Percentiles rank a stretch among this genome's conserved stretches.
These are phyloP conservation scores for Triops longicaudatus DNA, from an alignment of 1,140 invertebrate species.

Conservation along the genomic window DNA sequence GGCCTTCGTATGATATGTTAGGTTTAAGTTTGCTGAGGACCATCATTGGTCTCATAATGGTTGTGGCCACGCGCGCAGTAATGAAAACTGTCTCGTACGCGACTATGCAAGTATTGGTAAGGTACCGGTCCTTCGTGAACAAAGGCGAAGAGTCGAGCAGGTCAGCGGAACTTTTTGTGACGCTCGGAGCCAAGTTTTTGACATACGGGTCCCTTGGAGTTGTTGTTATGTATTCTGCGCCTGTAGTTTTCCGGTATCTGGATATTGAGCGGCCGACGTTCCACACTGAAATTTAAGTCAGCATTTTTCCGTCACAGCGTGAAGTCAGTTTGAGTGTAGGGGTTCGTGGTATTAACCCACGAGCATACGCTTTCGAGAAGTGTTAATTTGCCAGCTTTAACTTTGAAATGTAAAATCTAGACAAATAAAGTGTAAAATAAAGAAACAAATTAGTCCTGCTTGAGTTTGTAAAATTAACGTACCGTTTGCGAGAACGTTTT, in stretches of 20 bases:
- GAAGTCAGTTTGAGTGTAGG: no score
- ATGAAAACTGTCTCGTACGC: slow-evolving; percentile 61
- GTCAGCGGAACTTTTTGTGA: slow-evolving; percentile 54
- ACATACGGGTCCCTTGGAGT: slow-evolving; percentile 65
- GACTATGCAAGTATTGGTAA: slow-evolving; percentile 44
- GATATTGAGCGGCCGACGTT: slow-evolving; percentile 69
- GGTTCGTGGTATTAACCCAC: no score
- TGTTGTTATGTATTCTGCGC: slow-evolving; percentile 64
- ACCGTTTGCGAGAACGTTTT: no score
- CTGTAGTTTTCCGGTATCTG: slow-evolving; percentile 63
- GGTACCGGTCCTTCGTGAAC: slow-evolving; percentile 28
- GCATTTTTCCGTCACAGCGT: no score
- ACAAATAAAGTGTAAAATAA: no score
- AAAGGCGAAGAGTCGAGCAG: slow-evolving; percentile 14
- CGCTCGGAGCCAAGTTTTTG: slow-evolving; percentile 71
- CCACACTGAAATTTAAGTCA: slow-evolving; percentile 66
- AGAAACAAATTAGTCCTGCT: no score
- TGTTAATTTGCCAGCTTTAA: no score
- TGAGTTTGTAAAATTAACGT: no score
- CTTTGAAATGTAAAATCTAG: no score
- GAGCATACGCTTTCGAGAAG: no score
- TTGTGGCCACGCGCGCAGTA: slow-evolving; percentile 56
- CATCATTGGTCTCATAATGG: slow-evolving; percentile 59
- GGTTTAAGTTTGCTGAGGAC: slow-evolving; percentile 56
- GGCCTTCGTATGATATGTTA: slow-evolving; percentile 62